Evolutionary conservation across 2,113 vertebrate genomes (phyloP).

Genomic region (Gasterosteus aculeatus): DNA sequence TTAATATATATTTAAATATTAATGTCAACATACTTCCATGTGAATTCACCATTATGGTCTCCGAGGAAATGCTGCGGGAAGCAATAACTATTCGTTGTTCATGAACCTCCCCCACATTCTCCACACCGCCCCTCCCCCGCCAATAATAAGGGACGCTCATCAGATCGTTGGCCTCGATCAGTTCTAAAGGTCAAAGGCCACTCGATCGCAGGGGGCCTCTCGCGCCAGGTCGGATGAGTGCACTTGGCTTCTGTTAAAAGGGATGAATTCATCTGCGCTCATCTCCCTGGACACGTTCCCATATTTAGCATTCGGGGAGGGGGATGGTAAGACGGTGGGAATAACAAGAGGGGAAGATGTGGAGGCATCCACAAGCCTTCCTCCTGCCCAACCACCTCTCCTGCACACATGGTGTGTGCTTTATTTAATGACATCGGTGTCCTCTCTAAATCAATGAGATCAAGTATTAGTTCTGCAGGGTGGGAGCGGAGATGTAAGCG

Average conservation of each 20-base stretch:
- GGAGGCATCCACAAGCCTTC: not conserved
- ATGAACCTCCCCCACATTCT: not conserved
- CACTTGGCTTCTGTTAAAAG: slow-evolving; percentile 54
- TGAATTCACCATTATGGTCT: slow-evolving; percentile 31
- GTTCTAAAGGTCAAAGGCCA: slow-evolving; percentile 66
- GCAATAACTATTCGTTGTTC: slow-evolving; percentile 14
- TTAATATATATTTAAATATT: slow-evolving; percentile 58
- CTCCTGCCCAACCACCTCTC: not conserved
- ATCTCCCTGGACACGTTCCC: slow-evolving; percentile 57
- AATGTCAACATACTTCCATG: slow-evolving; percentile 40
- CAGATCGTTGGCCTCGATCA: slow-evolving; percentile 66
- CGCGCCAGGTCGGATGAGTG: slow-evolving; percentile 61
- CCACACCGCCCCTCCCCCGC: not conserved
- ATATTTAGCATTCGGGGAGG: slow-evolving; percentile 45
- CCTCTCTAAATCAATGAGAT: slow-evolving; percentile 54
- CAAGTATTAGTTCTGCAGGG: slow-evolving; percentile 23
- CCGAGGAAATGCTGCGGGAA: slow-evolving; percentile 31
- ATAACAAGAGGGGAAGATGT: slow-evolving; percentile 13
- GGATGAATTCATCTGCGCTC: slow-evolving; percentile 53
- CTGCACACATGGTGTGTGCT: not conserved
- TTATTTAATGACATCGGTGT: slow-evolving; percentile 36
- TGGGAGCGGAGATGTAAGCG: not conserved
- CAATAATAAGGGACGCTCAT: slow-evolving; percentile 51
- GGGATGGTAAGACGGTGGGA: slow-evolving; percentile 30
- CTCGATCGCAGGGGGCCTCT: slow-evolving; percentile 44